A percentile compares a stretch with the other conserved stretches of the same genome.
Conservation (phyloP, 2,113 vertebrate genomes). For the Eurystomus gularis region DNA sequence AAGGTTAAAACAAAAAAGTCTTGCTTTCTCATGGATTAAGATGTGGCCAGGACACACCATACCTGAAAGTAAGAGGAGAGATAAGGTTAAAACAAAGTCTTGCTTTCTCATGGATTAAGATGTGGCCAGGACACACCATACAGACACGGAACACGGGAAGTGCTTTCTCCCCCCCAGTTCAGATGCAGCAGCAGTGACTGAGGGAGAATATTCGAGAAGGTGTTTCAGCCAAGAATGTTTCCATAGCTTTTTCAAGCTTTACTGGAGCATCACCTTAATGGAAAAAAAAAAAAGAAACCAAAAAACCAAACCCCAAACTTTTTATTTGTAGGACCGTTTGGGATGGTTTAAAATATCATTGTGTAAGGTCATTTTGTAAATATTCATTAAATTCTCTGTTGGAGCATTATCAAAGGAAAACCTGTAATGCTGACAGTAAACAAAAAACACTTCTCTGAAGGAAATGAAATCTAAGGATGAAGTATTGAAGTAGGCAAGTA, state of each 20-base stretch:
- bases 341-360: too few relatives aligned
- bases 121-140: not conserved
- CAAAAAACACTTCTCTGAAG: not conserved
- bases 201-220: not conserved
- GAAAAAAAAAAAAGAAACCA: not conserved
- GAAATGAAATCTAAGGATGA: not conserved
- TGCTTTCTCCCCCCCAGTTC: not conserved
- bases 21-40: not conserved
- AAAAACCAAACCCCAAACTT: not conserved
- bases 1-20: not conserved
- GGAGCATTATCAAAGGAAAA: not conserved
- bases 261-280: not conserved
- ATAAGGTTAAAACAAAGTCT: not conserved
- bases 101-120: not conserved
- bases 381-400: not conserved
- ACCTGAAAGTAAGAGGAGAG: not conserved
- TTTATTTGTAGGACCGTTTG: too few relatives aligned
- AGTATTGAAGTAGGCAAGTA: not conserved
- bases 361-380: not conserved
- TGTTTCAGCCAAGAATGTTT: not conserved
- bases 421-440: not conserved
- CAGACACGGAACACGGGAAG: not conserved
- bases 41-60: not conserved
- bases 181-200: not conserved
- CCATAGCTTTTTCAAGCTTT: not conserved